Conservation (phyloP, 2,113 vertebrate genomes). For the Phyllostomus discolor region DNA sequence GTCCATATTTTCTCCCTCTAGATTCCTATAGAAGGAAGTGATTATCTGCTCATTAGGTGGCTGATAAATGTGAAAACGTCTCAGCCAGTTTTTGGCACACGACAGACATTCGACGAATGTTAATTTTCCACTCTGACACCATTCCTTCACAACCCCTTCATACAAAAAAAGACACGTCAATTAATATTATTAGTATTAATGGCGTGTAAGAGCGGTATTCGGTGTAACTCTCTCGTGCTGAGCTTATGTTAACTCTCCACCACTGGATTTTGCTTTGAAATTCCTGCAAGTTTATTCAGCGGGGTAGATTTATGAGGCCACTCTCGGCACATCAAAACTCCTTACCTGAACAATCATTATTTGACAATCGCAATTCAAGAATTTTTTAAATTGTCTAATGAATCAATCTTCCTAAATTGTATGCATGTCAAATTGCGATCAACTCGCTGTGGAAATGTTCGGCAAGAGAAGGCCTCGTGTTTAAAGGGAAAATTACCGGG, state of each 20-base stretch:
- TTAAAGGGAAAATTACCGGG: conserved; percentile 56
- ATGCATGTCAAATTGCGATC: conserved; percentile 65
- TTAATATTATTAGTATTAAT: conserved; percentile 45
- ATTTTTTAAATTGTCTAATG: conserved; percentile 65
- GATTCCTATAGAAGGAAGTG: not conserved
- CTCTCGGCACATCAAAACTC: conserved; percentile 67
- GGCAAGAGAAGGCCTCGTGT: conserved; percentile 11
- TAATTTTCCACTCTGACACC: not conserved
- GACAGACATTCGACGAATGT: not conserved
- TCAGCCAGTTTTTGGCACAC: not conserved
- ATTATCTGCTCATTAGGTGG: not conserved
- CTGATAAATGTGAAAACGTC: not conserved
- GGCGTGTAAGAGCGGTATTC: not conserved
- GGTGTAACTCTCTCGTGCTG: conserved; percentile 41
- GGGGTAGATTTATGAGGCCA: conserved; percentile 70
- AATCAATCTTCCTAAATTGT: conserved; percentile 64
- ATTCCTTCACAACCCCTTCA: not conserved
- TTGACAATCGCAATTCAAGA: conserved; percentile 66
- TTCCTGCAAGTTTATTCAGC: conserved; percentile 58
- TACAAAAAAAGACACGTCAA: conserved; percentile 56
- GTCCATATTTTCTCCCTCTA: not conserved
- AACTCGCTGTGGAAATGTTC: conserved; percentile 41
- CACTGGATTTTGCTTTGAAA: conserved; percentile 61
- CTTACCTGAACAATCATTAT: conserved; percentile 49
- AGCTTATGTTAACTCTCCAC: conserved; percentile 38